Base-by-base conservation (phyloP, 2,113 vertebrate genomes). In the Tachuris rubrigastra region DNA sequence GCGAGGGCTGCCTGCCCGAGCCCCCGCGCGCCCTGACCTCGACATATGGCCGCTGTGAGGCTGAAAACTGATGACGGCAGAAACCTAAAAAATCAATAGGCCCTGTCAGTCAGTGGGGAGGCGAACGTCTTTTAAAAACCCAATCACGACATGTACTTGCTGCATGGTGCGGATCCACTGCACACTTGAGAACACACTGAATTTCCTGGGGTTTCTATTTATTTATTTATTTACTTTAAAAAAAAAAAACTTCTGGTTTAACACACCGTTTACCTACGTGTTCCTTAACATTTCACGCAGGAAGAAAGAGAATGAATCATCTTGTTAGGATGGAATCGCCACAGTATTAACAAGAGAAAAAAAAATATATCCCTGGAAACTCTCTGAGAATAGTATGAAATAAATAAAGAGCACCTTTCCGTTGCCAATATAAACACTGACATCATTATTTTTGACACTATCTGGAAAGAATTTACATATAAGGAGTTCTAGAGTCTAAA, bases 11-110 rank as follows among this genome's bases (percentile, higher is more conserved):
- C 97, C 97, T 97, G 97, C 97, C 97, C 94, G 97, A 96, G 98
- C 98, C 98, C 98, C 95, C 91, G 93, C 96, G 89, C 95, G 97
- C 97, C 98, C 98, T 98, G 98, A 98, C 97, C 98, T 98, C 98
- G 98, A 98, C 98, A 98, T 98, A 97, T 97, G 97, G 98, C 98
- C 97, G 98, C 98, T 98, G 98, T 81, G 98, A 98, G 98, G 97
- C 98, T 98, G 98, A 98, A 98, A 98, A 98, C 98, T 98, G 98
- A 98, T 99, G 98, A 98, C 97, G 98, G 98, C 98, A 98, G 97
- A 98, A 98, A 98, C 98, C 97, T 98, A 98, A 97, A 98, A 98
- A 98, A 98, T 99, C 98, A 98, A 98, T 98, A 98, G 98, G 98
- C 89, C 97, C 98, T 99, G 98, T 98, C 98, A 98, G 97, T 98